Base-by-base conservation (phyloP, 2,888 invertebrate genomes). In the Apeira syringaria region DNA sequence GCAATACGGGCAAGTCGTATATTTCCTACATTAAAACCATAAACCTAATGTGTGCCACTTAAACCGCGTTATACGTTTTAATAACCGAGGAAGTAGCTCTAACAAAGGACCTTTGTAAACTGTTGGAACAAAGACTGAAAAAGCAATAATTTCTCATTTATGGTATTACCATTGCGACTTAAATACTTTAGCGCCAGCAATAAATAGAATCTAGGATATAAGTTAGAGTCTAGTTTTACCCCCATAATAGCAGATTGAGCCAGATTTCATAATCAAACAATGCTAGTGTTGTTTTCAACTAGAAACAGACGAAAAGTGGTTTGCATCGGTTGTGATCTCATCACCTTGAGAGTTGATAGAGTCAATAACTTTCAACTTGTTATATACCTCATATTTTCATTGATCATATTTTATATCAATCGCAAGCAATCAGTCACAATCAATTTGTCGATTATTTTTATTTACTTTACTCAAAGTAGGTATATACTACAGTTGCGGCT, bases 191-290 rank as follows among this genome's bases (percentile, higher is more conserved):
- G 26, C 34, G 34, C 26, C 33, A 24, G 22, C 38, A 29, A 35
- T 39, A 35, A 30, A 37, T 31, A 37, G 30, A 2, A 27, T 30
- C 28, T 39, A 36, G 41, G 41, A 38, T 41, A 37, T 43, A 35
- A 20, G 37, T 15, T 43, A 15, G 31, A 34, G 39, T 41, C 45
- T 32, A 29, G 44, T 34, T 27, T 12, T 24, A 29, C 17, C 35
- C 31, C 11, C 25, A 22, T 5, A 12, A 24, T 41, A 45, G 50
- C 47, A 33, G 59, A 51, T 18, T 10, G n/a, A 59, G 54, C 57
- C 27, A 44, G 59, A 51, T 59, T 35, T 47, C 48, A 42, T 43
- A 45, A 55, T 53, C 42, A 60, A 59, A 59, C 28, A 10, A 20
- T 27, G 13, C 24, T 31, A 22, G 34, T 28, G 27, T 58, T 47